A percentile compares a stretch with the other conserved stretches of the same genome.
Evolutionary conservation across 2,888 invertebrate genomes (phyloP).

Genomic region (Lochmaea crataegi): DNA sequence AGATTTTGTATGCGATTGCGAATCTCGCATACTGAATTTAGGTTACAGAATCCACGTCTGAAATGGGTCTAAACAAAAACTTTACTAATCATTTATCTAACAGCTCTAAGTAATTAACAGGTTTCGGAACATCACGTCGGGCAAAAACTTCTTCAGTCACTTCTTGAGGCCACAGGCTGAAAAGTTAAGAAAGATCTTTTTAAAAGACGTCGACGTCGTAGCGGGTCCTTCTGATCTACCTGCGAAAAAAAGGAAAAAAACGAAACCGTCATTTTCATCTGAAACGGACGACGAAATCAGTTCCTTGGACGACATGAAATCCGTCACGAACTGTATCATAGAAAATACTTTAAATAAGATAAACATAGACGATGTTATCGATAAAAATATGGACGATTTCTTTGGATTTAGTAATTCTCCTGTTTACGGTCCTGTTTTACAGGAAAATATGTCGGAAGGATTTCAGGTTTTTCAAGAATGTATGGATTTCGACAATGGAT

Average conservation of each 20-base stretch:
- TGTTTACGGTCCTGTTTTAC: not conserved
- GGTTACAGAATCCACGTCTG: no score
- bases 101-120: not conserved
- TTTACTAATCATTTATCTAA: not conserved
- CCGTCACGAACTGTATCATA: conserved; percentile 56
- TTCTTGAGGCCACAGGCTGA: conserved; percentile 44
- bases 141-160: conserved; percentile 47
- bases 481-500: conserved; percentile 9
- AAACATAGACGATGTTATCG: conserved; percentile 28
- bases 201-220: conserved; percentile 38
- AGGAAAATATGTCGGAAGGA: not conserved
- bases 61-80: no score
- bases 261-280: conserved; percentile 30
- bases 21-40: no score
- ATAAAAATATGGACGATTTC: conserved; percentile 18
- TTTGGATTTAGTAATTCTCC: conserved; percentile 32
- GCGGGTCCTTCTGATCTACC: conserved; percentile 51
- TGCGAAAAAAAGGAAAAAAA: conserved; percentile 50
- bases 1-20: no score
- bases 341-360: conserved; percentile 38
- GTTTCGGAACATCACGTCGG: conserved; percentile 44
- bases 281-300: conserved; percentile 49
- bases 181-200: conserved; percentile 36
- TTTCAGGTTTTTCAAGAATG: not conserved
- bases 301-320: conserved; percentile 55